A percentile compares a stretch with the other conserved stretches of the same genome.
Evolutionary conservation across 1,140 invertebrate species (phyloP).

Genomic region (Thaumatotibia leucotreta): DNA sequence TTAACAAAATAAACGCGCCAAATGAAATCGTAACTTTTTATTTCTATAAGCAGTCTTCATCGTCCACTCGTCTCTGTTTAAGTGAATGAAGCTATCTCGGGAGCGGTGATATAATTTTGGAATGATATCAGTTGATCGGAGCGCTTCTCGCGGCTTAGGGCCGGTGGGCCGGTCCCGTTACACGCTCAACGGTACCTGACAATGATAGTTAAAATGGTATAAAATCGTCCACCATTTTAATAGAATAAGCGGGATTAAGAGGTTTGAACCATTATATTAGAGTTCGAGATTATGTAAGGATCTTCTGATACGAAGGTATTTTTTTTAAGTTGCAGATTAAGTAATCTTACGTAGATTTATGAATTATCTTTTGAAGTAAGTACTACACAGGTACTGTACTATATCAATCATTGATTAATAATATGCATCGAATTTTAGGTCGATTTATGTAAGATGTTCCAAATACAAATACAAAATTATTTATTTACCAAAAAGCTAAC

Average conservation of each 20-base stretch:
- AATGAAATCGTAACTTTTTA: no score
- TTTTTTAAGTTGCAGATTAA: no score
- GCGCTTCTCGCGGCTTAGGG: slow-evolving; percentile 23
- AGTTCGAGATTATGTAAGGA: neutral
- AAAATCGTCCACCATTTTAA: slow-evolving; percentile 14
- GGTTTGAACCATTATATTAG: neutral
- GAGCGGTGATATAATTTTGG: neutral
- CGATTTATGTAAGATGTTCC: no score
- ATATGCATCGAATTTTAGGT: no score
- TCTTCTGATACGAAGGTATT: no score
- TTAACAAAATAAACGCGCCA: no score
- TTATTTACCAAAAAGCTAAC: no score
- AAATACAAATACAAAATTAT: no score
- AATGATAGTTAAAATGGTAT: slow-evolving; percentile 32
- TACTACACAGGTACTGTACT: no score
- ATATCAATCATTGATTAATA: no score
- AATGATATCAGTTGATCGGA: slow-evolving; percentile 20
- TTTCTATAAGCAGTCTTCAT: neutral
- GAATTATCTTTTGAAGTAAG: no score
- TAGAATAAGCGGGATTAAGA: neutral
- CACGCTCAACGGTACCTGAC: slow-evolving; percentile 34
- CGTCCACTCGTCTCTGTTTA: neutral
- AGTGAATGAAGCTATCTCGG: neutral
- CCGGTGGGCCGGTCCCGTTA: slow-evolving; percentile 32
- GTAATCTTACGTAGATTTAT: no score